phyloP scores from a whole-genome alignment of 2,113 vertebrate species.

The Tricholaema leucomelas region DNA sequence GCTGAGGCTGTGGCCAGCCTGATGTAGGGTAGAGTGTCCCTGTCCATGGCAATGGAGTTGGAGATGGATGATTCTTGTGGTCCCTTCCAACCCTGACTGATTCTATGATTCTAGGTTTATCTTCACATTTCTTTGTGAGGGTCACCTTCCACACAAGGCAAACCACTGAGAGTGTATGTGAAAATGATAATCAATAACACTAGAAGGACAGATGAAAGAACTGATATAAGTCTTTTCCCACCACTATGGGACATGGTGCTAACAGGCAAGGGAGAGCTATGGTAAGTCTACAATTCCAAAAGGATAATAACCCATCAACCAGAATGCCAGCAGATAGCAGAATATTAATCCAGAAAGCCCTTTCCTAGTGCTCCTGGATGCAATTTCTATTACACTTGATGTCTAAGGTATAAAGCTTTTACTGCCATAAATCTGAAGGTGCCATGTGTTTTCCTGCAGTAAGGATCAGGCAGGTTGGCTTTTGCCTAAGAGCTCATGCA shows the following conservation, averaged over 20 bases:
- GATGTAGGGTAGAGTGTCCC: no score
- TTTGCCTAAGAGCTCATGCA: neutral
- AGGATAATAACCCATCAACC: conserved; percentile 26
- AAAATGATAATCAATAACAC: neutral
- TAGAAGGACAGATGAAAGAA: neutral
- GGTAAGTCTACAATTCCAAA: neutral
- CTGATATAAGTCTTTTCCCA: neutral
- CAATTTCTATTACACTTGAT: neutral
- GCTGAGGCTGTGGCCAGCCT: no score
- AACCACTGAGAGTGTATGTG: neutral
- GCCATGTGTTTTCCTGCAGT: neutral
- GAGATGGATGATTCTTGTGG: no score
- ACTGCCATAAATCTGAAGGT: neutral
- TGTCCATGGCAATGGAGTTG: no score
- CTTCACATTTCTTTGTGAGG: neutral
- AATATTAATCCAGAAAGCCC: conserved; percentile 22
- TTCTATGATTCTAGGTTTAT: no score
- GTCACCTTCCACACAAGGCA: neutral
- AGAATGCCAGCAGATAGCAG: conserved; percentile 1
- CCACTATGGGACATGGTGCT: neutral
- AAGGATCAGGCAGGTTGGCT: neutral
- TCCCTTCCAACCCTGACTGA: no score
- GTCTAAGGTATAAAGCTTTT: neutral
- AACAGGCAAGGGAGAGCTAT: neutral
- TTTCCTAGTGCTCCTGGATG: neutral